Evolutionary conservation across 2,113 vertebrate genomes (phyloP), one percentile per base, ranked within the genome.

Genomic region (Craseonycteris thonglongyai): DNA sequence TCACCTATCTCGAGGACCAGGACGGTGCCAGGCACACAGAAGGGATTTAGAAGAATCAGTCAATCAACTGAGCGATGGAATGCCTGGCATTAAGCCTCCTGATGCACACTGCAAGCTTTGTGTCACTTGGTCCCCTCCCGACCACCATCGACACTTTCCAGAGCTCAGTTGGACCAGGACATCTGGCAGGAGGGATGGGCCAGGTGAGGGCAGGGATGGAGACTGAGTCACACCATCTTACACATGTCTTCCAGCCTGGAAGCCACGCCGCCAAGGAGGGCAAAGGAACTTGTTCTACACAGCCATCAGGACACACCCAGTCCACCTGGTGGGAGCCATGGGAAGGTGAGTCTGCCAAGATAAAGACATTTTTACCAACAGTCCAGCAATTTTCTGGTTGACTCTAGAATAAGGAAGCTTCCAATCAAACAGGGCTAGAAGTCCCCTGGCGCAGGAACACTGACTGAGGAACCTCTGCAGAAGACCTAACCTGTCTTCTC

Each of bases 201-300:
- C 7, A 5, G 54, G 45, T 19, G 56, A 96, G 76, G 71, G 13
- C 65, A 85, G 13, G 61, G 49, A 40, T 1, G 22, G 88, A 72
- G 58, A 85, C 76, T 71, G 90, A 86, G 63, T 74, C 94, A 93
- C 6, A 16, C 11, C 30, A 11, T 33, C 76, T 66, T 78, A 88
- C 26, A 35, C 13, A 28, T 28, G 4, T 47, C 90, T 56, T 75
- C 83, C 69, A 58, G 5, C 2, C 1, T 3, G 22, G 72, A 81
- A 38, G 79, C 78, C 95, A 93, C 47, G 0, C 28, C 47, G 0
- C 28, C 72, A 54, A 12, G 33, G 28, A 86, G 56, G 80, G 83
- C 74, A 81, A 78, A 69, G 69, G 68, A 30, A 10, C 18, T 26
- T 26, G 16, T 35, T 4, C 35, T 1, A 33, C 0, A 0, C 7